A percentile compares a stretch with the other conserved stretches of the same genome.
phyloP scores from a whole-genome alignment of 2,113 vertebrate genomes.

The Prolemur simus region DNA sequence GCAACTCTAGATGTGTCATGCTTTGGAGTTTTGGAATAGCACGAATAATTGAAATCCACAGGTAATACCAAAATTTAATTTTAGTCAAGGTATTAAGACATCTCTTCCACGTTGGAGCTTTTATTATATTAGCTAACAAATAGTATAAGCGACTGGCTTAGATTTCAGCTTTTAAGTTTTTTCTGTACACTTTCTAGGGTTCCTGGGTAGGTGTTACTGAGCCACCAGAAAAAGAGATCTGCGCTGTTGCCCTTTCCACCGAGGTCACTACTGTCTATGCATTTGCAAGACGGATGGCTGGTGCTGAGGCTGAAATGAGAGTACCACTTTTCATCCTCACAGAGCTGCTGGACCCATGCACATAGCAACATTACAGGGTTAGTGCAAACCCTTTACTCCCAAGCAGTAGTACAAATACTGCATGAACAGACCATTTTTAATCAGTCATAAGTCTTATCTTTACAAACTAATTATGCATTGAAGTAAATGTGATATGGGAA shows the following conservation, averaged over 20 bases:
- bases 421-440: background rate
- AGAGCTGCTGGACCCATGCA: background rate
- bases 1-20: conserved; percentile 55
- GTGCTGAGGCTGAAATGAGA: background rate
- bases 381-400: background rate
- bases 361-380: background rate
- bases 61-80: conserved; percentile 58
- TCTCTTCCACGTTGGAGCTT: conserved; percentile 40
- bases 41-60: conserved; percentile 62
- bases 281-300: background rate
- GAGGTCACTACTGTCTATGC: background rate
- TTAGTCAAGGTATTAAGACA: conserved; percentile 46
- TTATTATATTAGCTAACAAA: conserved; percentile 38
- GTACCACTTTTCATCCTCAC: background rate
- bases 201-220: background rate
- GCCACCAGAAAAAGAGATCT: background rate
- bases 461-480: background rate
- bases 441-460: background rate
- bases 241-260: background rate
- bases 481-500: background rate
- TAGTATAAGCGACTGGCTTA: background rate
- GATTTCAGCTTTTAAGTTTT: background rate
- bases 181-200: background rate
- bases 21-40: conserved; percentile 45
- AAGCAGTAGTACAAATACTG: background rate